Evolutionary conservation across 2,888 invertebrate species (phyloP), one percentile per base, ranked within the genome.

Genomic region (Coleophora deauratella): DNA sequence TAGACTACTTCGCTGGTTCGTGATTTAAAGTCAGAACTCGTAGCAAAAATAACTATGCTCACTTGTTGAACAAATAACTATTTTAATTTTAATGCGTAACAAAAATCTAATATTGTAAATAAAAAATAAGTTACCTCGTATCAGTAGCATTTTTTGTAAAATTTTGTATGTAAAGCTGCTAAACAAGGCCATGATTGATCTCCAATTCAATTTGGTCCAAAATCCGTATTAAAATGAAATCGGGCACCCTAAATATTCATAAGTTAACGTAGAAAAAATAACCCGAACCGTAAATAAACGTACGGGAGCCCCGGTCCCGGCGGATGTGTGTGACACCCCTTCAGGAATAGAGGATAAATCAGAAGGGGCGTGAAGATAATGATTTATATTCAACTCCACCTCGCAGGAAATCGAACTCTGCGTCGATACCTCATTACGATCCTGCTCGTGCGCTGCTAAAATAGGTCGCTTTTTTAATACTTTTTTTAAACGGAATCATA

Each of bases 331-430:
- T 64, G 72, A 70, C 74, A 60, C 57, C 54, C 60, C 62, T 62
- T 59, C 59, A 65, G 60, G 54, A 55, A 54, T 45, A 37, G 56
- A 54, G 57, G 63, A 76, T 75, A 74, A 74, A 77, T 75, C 72
- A 72, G 59, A 54, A 50, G 54, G 64, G 62, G 65, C 65, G 67
- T 63, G 59, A 62, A 67, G 60, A 52, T 63, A 63, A 67, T 73
- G 64, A 72, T 74, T 69, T 72, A 71, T 68, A 53, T 59, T 55
- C 54, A 58, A 62, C 58, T 62, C 57, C 49, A 45, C 48, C 44
- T 57, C 52, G 43, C 47, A 52, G 52, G 54, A 59, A 56, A 58
- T 57, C 55, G 53, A 50, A 52, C n/a, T n/a, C n/a, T n/a, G n/a
- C 52, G 48, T 52, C 49, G 52, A 48, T 41, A 33, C 35, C 44